These are phyloP conservation scores for Synergus umbraculus DNA, from an alignment of 2,888 invertebrate species.

Conservation along the genomic window DNA sequence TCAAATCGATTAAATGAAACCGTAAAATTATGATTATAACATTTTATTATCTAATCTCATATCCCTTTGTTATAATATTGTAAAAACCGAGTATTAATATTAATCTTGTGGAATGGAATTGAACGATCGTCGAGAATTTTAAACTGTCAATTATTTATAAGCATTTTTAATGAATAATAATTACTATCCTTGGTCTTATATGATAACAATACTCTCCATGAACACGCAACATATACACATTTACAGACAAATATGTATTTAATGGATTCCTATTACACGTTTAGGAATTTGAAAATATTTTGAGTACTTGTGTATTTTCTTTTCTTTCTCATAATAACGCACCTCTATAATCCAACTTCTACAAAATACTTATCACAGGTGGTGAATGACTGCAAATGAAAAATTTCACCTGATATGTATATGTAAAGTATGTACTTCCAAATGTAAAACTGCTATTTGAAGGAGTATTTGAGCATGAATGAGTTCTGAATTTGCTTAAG, in stretches of 20 bases:
- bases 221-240: not conserved
- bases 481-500: not conserved
- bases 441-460: not conserved
- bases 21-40: constrained; percentile 5
- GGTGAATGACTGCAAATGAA: constrained; percentile 8
- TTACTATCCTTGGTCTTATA: not conserved
- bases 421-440: not conserved
- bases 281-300: not conserved
- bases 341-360: not conserved
- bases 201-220: constrained; percentile 15
- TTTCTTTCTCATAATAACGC: not conserved
- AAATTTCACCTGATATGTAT: constrained; percentile 20
- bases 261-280: not conserved
- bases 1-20: not conserved
- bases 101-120: constrained; percentile 16
- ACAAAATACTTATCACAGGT: constrained; percentile 19
- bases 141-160: not conserved
- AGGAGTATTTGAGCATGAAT: not conserved
- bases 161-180: not conserved
- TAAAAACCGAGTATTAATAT: constrained; percentile 6
- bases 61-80: not conserved
- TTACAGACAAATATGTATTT: constrained; percentile 11
- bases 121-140: not conserved
- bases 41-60: constrained; percentile 21
- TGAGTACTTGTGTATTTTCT: not conserved